phyloP scores from a whole-genome alignment of 1,140 invertebrate genomes.

The Vanessa tameamea region DNA sequence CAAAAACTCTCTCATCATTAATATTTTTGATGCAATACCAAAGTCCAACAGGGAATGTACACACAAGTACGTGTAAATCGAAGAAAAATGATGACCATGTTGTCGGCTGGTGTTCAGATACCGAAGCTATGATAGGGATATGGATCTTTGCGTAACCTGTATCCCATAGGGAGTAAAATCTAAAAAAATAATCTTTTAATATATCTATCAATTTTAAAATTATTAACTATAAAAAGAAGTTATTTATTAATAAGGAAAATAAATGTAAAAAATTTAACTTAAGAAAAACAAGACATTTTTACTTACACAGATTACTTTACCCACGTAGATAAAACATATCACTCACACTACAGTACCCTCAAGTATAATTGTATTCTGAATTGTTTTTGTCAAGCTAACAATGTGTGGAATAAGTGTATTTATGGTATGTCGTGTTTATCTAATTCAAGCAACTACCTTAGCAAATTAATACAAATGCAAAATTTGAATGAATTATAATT shows the following conservation, averaged over 20 bases:
- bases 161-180: constrained; percentile 99
- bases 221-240: too few species aligned
- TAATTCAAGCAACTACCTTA: too few species aligned
- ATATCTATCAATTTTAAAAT: not conserved
- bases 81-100: constrained; percentile 99
- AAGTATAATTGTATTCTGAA: not conserved
- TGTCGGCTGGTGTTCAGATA: constrained; percentile 99
- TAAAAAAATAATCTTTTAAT: constrained; percentile 52
- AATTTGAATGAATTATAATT: too few species aligned
- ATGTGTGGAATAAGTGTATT: not conserved
- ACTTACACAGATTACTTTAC: too few species aligned
- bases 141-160: constrained; percentile 99
- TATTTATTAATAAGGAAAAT: too few species aligned
- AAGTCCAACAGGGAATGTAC: constrained; percentile 97
- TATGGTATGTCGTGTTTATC: not conserved
- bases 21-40: constrained; percentile 99
- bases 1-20: constrained; percentile 99
- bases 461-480: too few species aligned
- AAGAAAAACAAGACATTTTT: too few species aligned
- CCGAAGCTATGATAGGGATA: constrained; percentile 99
- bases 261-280: too few species aligned
- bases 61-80: constrained; percentile 98
- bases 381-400: not conserved
- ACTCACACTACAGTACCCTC: too few species aligned
- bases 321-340: too few species aligned